A percentile compares a stretch with the other conserved stretches of the same genome.
These are phyloP conservation scores for Dasypus novemcinctus DNA, from an alignment of 2,113 vertebrate genomes.

Conservation along the genomic window DNA sequence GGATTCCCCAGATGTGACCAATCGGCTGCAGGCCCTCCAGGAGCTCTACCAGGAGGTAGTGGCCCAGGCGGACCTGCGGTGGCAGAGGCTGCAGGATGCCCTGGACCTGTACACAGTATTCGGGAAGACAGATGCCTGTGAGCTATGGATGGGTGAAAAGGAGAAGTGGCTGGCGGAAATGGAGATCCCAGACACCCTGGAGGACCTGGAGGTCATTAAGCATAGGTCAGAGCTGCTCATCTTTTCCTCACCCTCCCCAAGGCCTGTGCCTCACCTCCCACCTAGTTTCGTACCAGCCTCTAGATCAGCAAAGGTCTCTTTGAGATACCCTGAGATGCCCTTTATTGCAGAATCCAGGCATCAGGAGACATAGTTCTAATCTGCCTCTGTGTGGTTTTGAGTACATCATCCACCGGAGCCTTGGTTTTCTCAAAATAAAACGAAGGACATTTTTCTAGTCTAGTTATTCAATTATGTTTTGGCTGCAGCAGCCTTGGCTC, in stretches of 20 bases:
- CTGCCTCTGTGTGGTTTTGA: neutral
- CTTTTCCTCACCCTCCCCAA: neutral
- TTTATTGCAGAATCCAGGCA: neutral
- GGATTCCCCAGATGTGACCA: conserved; percentile 90
- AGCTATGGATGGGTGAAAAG: conserved; percentile 97
- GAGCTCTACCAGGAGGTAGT: conserved; percentile 90
- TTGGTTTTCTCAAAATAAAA: neutral
- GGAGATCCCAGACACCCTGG: conserved; percentile 92
- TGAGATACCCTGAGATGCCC: neutral
- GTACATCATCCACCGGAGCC: neutral
- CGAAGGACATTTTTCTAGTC: neutral
- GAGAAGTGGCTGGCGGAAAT: conserved; percentile 93
- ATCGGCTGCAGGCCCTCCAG: conserved; percentile 85
- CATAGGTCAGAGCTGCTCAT: conserved; percentile 88
- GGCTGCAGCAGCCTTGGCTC: neutral
- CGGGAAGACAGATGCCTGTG: conserved; percentile 95
- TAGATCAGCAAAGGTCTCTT: neutral
- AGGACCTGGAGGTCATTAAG: conserved; percentile 95
- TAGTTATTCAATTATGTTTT: neutral
- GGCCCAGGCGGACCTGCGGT: conserved; percentile 87
- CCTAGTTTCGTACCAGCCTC: neutral
- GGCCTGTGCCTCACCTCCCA: neutral
- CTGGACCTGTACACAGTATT: conserved; percentile 94
- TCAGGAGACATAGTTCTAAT: neutral
- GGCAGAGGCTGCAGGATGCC: conserved; percentile 90